Evolutionary conservation across 2,113 vertebrate genomes (phyloP).

Genomic region (Daboia siamensis): DNA sequence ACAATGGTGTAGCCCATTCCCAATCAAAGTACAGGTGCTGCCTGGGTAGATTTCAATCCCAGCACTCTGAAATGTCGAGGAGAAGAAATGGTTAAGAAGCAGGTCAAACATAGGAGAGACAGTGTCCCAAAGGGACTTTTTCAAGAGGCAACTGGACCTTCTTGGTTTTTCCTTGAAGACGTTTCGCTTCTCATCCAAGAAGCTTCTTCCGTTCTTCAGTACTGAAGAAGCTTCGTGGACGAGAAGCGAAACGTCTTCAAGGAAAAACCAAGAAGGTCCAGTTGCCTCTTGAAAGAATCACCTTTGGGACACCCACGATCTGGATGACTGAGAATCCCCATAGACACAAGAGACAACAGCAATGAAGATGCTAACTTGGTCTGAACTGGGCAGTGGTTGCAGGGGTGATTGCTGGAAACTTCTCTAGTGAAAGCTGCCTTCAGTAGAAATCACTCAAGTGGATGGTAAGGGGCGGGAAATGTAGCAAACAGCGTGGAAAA

Average conservation of each 20-base stretch:
- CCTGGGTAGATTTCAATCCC: constrained; percentile 95
- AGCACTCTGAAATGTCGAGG: constrained; percentile 76
- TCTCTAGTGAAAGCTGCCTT: no score
- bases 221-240: no score
- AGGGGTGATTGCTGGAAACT: background rate
- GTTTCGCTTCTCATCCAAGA: no score
- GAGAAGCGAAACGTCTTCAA: no score
- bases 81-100: background rate
- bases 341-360: background rate
- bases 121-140: background rate
- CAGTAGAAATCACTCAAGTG: background rate
- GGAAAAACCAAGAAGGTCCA: no score
- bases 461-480: no score
- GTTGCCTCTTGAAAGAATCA: no score
- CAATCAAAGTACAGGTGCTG: constrained; percentile 79
- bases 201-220: no score
- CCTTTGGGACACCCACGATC: no score
- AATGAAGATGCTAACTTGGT: background rate
- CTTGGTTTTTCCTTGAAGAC: no score
- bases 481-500: background rate
- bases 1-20: constrained; percentile 92
- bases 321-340: no score
- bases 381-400: background rate
- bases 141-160: no score
- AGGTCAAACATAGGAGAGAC: background rate